Evolutionary conservation across 2,797 vertebrate species (phyloP), one percentile per base, ranked within the genome.

Genomic region (Poecilia picta): DNA sequence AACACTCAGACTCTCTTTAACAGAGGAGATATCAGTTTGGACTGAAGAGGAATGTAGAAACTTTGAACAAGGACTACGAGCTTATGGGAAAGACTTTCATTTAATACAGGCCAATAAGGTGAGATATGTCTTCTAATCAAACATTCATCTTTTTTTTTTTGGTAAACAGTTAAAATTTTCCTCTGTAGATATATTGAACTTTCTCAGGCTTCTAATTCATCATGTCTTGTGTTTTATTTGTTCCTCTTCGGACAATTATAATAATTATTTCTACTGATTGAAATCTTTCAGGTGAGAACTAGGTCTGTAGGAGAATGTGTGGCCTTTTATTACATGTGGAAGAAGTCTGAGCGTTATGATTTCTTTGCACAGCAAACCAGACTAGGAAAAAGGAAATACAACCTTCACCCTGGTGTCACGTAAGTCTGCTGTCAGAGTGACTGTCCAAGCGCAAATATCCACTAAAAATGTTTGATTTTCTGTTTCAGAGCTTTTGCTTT

Each of bases 311-410:
- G 97, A 89, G 98, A 99, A 91, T 99, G 98, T 94, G 98, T 99
- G 91, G 98, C 98, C 45, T 99, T 99, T 94, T 99, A 98, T 94
- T 99, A 98, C 94, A 98, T 98, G 97, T 98, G 98, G 98, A 99
- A 98, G 93, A 99, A 99, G 91, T 99, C 98, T 2, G 98, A 99
- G 93, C 97, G 98, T 86, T 99, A 98, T 55, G 97, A 98, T 96
- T 99, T 99, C 96, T 99, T 98, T 95, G 97, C 98, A 89, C 97
- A 99, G 95, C 98, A 99, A 95, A 98, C 98, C 20, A 96, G 97
- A 68, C 97, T 99, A 87, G 98, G 98, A 86, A 99, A 98, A 97
- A 98, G 98, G 95, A 99, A 99, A 94, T 98, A 99, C 89, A 98
- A 97, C 91, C 97, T 99, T 88, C 98, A 98, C 85, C 98, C 97